Evolutionary conservation across 2,113 vertebrate genomes (phyloP), one percentile per base, ranked within the genome.

Genomic region (Oceanites oceanicus): DNA sequence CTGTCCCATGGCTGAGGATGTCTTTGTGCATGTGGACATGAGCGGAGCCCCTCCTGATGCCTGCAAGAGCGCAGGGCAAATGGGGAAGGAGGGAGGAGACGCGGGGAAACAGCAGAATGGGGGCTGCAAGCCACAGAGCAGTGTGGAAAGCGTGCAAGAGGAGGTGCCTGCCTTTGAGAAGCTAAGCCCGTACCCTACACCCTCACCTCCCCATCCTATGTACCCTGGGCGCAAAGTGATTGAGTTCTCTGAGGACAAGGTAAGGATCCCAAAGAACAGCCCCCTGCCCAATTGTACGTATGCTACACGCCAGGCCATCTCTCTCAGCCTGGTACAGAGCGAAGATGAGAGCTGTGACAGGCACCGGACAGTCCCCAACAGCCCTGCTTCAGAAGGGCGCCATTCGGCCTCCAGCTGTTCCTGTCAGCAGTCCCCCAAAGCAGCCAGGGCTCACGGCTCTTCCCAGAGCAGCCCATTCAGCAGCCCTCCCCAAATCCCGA

Each of bases 11-110:
- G 99, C 99, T 5, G 99, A 99, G 95, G 99, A 99, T 63, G 99
- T 99, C 50, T 99, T 99, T 61, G 99, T 99, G 63, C 99, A 99
- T 0, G 99, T 99, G 93, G 99, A 99, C 97, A 99, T 99, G 99
- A 99, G 99, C 1, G 98, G 98, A 72, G 76, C 84, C 70, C 11
- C 83, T 49, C 94, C 92, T 27, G 96, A 95, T 36, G 84, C 96
- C 77, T 97, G 95, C 79, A 58, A 47, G 15, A 96, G 75, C 4
- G 10, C 38, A 10, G 95, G 95, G 25, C 97, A 97, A 67, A 50
- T 91, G 55, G 91, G 47, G 40, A 97, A 56, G 63, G 96, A 92
- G 94, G 86, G 66, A 44, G 88, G 86, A 36, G 96, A 96, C 29
- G 90, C 0, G 0, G 77, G 70, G 17, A 94, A 87, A 16, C 97